Evolutionary conservation across 2,797 vertebrate genomes (phyloP), one percentile per base, ranked within the genome.

Genomic region (Typhlichthys subterraneus): DNA sequence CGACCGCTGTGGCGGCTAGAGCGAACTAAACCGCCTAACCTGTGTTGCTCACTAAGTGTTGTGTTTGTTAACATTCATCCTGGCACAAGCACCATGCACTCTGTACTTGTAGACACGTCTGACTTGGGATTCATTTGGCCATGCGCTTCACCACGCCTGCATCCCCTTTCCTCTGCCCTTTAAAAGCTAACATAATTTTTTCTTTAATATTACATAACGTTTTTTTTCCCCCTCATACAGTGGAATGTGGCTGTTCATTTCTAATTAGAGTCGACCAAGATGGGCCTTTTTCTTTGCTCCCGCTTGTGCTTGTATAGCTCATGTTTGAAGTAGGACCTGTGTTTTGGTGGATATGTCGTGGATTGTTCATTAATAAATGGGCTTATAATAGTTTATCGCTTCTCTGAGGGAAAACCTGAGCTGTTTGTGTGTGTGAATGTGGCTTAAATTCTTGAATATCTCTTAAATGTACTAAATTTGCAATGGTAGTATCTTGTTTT

Each of bases 221-320:
- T 72, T 70, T 62, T 57, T 71, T 67, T 79, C 7, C 72, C 75
- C 47, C 57, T 80, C 70, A 73, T 82, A 68, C 75, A 84, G 83
- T 33, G 38, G 84, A 84, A 53, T 88, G 70, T 79, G 73, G 72
- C 75, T 76, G 61, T 81, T 78, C 81, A 74, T 80, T 87, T 72
- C 67, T 65, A 84, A 82, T 84, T 86, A 84, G 70, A 73, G 65
- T 71, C 55, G 31, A 13, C 53, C 11, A 33, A 56, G 31, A 46
- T 42, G 9, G 19, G 0, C 53, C 12, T 66, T 57, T 50, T 48
- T 49, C 54, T 54, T 53, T 58, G n/a, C 46, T 12, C 45, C 42
- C 60, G 64, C 17, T 65, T 13, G 12, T 65, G 38, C 19, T n/a
- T 60, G 57, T 47, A 12, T 46, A 3, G 58, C 17, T 48, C 23